A percentile compares a stretch with the other conserved stretches of the same genome.
Conservation (phyloP, 2,888 invertebrate species). For the Cataglyphis cursor region DNA sequence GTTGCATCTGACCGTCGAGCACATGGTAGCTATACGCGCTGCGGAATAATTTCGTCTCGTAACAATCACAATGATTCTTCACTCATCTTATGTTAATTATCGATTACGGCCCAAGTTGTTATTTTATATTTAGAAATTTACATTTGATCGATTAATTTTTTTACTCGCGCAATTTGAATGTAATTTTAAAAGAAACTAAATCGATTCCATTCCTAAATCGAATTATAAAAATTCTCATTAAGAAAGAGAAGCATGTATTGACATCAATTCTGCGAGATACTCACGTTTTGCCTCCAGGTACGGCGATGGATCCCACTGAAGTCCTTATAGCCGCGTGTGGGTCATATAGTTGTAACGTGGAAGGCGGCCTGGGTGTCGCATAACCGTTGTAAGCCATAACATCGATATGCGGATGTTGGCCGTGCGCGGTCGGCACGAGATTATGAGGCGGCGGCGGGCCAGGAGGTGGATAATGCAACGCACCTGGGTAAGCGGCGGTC, state of each 20-base stretch:
- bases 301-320: conserved; percentile 89
- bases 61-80: conserved; percentile 22
- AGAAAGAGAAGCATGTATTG: not conserved
- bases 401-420: conserved; percentile 89
- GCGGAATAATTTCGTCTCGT: conserved; percentile 84
- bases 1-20: conserved; percentile 95
- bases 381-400: conserved; percentile 90
- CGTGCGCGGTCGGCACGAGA: conserved; percentile 89
- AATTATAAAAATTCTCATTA: not conserved
- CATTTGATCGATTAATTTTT: not conserved
- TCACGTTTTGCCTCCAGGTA: conserved; percentile 95
- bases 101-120: not conserved
- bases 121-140: not conserved
- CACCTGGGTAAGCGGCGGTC: not conserved
- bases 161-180: not conserved
- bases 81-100: not conserved
- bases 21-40: conserved; percentile 98
- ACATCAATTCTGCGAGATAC: conserved; percentile 85
- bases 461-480: conserved; percentile 81
- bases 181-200: not conserved
- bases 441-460: conserved; percentile 88
- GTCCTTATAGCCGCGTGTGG: conserved; percentile 90
- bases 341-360: conserved; percentile 89
- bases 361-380: conserved; percentile 88
- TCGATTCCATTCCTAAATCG: not conserved